Conservation (phyloP, 2,113 vertebrate species). For the Sciurus niger region DNA sequence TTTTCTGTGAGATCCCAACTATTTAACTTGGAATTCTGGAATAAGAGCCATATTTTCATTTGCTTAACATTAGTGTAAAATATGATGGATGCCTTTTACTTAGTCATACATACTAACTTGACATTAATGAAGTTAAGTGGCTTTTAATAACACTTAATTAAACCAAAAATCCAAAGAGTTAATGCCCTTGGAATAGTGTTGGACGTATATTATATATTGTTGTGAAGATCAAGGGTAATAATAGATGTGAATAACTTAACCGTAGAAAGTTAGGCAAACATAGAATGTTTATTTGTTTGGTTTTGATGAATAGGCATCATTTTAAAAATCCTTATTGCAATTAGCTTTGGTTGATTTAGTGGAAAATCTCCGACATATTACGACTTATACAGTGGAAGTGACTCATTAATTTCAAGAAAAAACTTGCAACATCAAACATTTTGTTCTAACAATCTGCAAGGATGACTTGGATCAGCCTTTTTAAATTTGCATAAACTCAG, state of each 20-base stretch:
- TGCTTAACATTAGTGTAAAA: background rate
- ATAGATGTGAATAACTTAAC: background rate
- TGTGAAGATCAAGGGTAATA: constrained; percentile 41
- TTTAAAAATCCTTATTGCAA: constrained; percentile 41
- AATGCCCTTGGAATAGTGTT: background rate
- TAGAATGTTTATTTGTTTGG: constrained; percentile 37
- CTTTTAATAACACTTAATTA: constrained; percentile 71
- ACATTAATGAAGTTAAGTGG: constrained; percentile 38
- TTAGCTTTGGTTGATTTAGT: constrained; percentile 56
- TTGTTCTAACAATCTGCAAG: constrained; percentile 62
- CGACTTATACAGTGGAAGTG: constrained; percentile 59
- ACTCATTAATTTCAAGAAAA: constrained; percentile 68
- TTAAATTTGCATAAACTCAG: constrained; percentile 59
- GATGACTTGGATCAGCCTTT: background rate
- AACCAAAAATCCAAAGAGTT: constrained; percentile 8
- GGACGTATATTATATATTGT: background rate
- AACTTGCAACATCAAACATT: constrained; percentile 55
- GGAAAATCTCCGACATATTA: constrained; percentile 46
- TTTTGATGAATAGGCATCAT: constrained; percentile 56
- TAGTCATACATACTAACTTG: constrained; percentile 51
- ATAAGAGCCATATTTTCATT: background rate
- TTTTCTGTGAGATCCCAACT: background rate
- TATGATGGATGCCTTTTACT: background rate
- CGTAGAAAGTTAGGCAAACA: constrained; percentile 8
- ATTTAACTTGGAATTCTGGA: constrained; percentile 2